These are phyloP conservation scores for Phocides pigmalion DNA, from an alignment of 1,140 invertebrate species.

Conservation along the genomic window DNA sequence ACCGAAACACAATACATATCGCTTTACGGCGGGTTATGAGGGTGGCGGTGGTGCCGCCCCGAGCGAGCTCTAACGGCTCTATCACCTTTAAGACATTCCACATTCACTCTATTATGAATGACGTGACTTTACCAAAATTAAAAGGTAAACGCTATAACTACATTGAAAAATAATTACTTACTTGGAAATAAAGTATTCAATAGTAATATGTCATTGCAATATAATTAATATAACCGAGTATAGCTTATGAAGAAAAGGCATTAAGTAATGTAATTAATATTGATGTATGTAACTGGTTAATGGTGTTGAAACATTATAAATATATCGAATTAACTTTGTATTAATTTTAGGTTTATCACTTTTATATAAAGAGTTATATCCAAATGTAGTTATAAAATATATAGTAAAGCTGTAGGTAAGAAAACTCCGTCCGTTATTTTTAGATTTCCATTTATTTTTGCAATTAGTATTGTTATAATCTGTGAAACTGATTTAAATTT, in stretches of 20 bases:
- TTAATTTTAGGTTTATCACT: slow-evolving; percentile 23
- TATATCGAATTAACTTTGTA: slow-evolving; percentile 12
- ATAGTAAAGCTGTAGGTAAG: slow-evolving; percentile 36
- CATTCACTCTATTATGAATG: too few relatives aligned
- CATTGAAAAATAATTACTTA: too few relatives aligned
- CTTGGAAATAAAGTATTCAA: too few relatives aligned
- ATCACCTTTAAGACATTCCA: too few relatives aligned
- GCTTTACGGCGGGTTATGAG: too few relatives aligned
- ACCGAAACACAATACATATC: too few relatives aligned
- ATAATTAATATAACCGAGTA: background rate
- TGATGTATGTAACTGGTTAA: too few relatives aligned
- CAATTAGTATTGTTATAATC: slow-evolving; percentile 32
- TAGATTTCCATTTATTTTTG: slow-evolving; percentile 39
- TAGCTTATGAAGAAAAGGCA: background rate
- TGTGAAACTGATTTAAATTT: background rate
- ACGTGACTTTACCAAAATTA: too few relatives aligned
- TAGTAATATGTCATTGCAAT: background rate
- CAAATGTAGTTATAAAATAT: slow-evolving; percentile 67
- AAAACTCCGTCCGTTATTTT: slow-evolving; percentile 55
- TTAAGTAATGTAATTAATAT: background rate
- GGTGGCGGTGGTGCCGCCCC: too few relatives aligned
- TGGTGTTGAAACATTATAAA: background rate
- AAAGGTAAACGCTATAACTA: too few relatives aligned
- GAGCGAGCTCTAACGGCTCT: too few relatives aligned
- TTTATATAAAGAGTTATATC: slow-evolving; percentile 51